Percentiles rank a stretch among this genome's conserved stretches.
Evolutionary conservation across 2,888 invertebrate species (phyloP).

Genomic region (Zonitis immaculata): DNA sequence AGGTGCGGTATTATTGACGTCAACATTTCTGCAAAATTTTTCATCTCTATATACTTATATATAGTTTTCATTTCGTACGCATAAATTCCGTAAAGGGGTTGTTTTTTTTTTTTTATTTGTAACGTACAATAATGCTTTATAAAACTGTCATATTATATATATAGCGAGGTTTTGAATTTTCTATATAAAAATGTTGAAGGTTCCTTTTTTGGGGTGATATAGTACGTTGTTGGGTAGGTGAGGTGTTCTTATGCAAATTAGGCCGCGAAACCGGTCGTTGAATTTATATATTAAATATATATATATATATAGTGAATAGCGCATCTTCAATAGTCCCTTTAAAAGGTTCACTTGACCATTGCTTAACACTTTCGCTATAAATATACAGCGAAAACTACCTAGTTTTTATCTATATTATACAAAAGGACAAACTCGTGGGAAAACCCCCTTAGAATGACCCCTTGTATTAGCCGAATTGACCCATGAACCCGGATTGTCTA

Average conservation of each 20-base stretch:
- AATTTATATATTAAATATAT: too few species aligned
- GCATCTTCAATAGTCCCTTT: constrained; percentile 31
- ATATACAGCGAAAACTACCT: constrained; percentile 21
- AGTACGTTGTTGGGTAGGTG: background rate
- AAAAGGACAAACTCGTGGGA: constrained; percentile 38
- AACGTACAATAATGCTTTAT: background rate
- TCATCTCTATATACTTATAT: too few species aligned
- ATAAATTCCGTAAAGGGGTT: background rate
- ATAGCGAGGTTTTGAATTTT: background rate
- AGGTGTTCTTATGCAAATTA: constrained; percentile 20
- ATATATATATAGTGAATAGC: too few species aligned
- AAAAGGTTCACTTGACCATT: constrained; percentile 39
- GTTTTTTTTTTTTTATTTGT: background rate
- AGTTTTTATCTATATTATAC: constrained; percentile 33
- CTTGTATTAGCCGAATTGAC: constrained; percentile 38
- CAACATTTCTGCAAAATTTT: background rate
- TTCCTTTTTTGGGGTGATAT: background rate
- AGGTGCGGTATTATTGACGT: background rate
- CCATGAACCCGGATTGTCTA: constrained; percentile 32
- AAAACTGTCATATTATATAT: background rate
- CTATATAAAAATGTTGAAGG: background rate
- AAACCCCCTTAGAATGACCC: constrained; percentile 36
- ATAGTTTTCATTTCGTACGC: background rate
- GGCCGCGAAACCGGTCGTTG: constrained; percentile 30
- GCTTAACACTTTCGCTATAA: constrained; percentile 29